Conservation (phyloP, 2,113 vertebrate species). For the Corvus cornix region DNA sequence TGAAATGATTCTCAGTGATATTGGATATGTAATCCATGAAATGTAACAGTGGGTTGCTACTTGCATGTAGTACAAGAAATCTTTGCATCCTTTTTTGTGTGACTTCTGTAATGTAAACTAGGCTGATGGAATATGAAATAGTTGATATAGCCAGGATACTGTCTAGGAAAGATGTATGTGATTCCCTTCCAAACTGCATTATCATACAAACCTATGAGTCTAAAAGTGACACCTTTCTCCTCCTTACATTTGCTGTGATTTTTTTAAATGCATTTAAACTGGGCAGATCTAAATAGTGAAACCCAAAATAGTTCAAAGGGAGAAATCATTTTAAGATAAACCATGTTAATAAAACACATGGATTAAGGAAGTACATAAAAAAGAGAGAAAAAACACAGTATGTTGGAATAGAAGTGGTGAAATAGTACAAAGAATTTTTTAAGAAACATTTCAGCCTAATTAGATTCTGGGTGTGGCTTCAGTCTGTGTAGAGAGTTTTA, state of each 20-base stretch:
- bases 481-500: background rate
- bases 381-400: background rate
- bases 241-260: background rate
- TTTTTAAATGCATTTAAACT: background rate
- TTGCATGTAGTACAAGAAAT: background rate
- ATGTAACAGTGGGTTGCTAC: background rate
- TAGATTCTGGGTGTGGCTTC: background rate
- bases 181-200: background rate
- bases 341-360: background rate
- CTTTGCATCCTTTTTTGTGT: background rate
- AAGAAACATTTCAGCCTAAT: background rate
- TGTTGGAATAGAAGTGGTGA: background rate
- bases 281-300: background rate
- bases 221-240: background rate
- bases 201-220: background rate
- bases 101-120: background rate
- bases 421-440: background rate
- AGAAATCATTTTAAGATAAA: background rate
- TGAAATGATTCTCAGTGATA: background rate
- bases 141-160: background rate
- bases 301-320: background rate
- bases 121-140: background rate
- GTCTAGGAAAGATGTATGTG: background rate
- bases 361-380: background rate
- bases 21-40: background rate